Evolutionary conservation across 2,113 vertebrate genomes (phyloP), one percentile per base, ranked within the genome.

Genomic region (Carassius auratus): DNA sequence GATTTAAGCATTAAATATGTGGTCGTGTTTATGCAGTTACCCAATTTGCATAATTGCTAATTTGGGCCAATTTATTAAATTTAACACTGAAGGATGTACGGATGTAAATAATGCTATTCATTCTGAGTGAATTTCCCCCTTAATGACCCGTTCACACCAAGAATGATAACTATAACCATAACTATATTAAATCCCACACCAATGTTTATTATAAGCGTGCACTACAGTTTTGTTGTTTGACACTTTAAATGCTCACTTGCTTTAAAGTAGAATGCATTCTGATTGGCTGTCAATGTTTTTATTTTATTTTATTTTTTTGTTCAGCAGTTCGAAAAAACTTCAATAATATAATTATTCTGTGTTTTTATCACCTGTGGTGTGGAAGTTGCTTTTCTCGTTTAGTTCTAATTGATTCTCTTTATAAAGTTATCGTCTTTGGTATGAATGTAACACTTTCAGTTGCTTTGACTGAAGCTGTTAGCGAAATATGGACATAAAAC

Each of bases 401-500:
- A 52, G 50, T 52, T 14, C 14, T 52, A 9, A 61, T 21, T 7
- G 14, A 61, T 61, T 61, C 21, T 61, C 19, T 61, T 61, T 21
- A 17, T 61, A n/a, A 61, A 66, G 42, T 45, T 48, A 75, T 75
- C 12, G 73, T 75, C 42, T n/a, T 50, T 48, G 73, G 73, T 75
- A n/a, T 45, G 73, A 75, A 50, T 42, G 8, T 71, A 38, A 61
- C 19, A 57, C 68, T 71, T 59, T 36, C 42, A 73, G 48, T 86
- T 59, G 61, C 61, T n/a, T 57, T 57, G 74, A 61, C 84, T 83
- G 80, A 38, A 55, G 42, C 50, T 82, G 30, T 86, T 76, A 62
- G 19, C 50, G 15, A 76, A 83, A 59, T 30, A 33, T 84, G 77
- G 38, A 62, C 52, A 38, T 71, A 42, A n/a, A 62, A 82, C 19